Evolutionary conservation across 2,888 invertebrate species (phyloP).

Genomic region (Steinernema scapterisci): DNA sequence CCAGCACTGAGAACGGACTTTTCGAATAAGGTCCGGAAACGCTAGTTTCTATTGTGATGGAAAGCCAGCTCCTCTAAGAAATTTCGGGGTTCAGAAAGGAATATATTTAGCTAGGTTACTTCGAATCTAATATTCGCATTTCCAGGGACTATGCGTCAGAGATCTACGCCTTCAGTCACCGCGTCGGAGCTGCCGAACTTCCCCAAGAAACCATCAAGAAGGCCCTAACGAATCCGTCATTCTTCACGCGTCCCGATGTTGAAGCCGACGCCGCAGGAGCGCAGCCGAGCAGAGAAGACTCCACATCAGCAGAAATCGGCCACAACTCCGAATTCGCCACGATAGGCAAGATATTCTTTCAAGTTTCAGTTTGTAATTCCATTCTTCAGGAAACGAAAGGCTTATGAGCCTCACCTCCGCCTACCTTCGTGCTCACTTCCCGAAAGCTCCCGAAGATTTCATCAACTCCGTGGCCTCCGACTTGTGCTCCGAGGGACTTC

Average conservation of each 20-base stretch:
- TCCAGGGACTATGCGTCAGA: slow-evolving; percentile 65
- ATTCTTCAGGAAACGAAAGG: slow-evolving; percentile 40
- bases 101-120: no score
- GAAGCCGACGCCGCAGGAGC: slow-evolving; percentile 43
- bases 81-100: no score
- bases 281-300: slow-evolving; percentile 40
- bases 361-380: background rate
- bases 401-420: slow-evolving; percentile 73
- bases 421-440: slow-evolving; percentile 77
- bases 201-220: slow-evolving; percentile 41
- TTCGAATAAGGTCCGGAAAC: no score
- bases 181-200: slow-evolving; percentile 56
- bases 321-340: slow-evolving; percentile 67
- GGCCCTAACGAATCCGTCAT: slow-evolving; percentile 58
- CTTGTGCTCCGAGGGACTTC: slow-evolving; percentile 75
- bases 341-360: background rate
- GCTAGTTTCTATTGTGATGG: no score
- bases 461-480: slow-evolving; percentile 75
- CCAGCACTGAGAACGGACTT: no score
- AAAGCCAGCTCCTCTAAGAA: no score
- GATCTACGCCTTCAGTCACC: slow-evolving; percentile 60
- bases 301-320: slow-evolving; percentile 75
- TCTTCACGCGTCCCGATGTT: slow-evolving; percentile 51
- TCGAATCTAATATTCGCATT: background rate
- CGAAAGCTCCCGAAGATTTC: slow-evolving; percentile 79